phyloP scores from a whole-genome alignment of 2,797 vertebrate species.

The Notamacropus eugenii region DNA sequence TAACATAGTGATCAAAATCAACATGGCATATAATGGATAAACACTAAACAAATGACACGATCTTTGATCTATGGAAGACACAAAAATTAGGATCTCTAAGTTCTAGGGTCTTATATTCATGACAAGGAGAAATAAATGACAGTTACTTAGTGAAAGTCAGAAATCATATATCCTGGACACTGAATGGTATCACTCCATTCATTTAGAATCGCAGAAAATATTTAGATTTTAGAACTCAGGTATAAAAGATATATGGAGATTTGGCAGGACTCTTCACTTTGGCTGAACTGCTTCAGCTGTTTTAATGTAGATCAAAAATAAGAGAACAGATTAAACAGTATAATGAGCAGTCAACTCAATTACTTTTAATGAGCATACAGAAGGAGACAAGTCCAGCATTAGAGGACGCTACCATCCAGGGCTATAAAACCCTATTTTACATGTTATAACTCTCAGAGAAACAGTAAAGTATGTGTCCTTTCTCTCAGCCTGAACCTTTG shows the following conservation, averaged over 20 bases:
- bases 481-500: slow-evolving; percentile 44
- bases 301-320: slow-evolving; percentile 62
- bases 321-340: slow-evolving; percentile 68
- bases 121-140: neutral
- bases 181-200: neutral
- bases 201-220: slow-evolving; percentile 18
- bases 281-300: slow-evolving; percentile 46
- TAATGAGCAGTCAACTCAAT: slow-evolving; percentile 77
- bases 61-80: neutral
- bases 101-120: neutral
- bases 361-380: slow-evolving; percentile 78
- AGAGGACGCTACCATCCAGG: slow-evolving; percentile 54
- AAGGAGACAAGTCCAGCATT: slow-evolving; percentile 53
- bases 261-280: slow-evolving; percentile 54
- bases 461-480: slow-evolving; percentile 51
- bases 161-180: neutral
- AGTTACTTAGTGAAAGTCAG: neutral
- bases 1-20: neutral
- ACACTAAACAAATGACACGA: neutral
- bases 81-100: neutral
- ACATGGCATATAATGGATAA: neutral
- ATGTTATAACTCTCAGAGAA: slow-evolving; percentile 65
- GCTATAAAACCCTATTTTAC: slow-evolving; percentile 75
- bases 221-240: slow-evolving; percentile 54
- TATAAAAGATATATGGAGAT: slow-evolving; percentile 58